These are phyloP conservation scores for Yponomeuta plumbellus DNA, from an alignment of 2,888 invertebrate species.

Conservation along the genomic window DNA sequence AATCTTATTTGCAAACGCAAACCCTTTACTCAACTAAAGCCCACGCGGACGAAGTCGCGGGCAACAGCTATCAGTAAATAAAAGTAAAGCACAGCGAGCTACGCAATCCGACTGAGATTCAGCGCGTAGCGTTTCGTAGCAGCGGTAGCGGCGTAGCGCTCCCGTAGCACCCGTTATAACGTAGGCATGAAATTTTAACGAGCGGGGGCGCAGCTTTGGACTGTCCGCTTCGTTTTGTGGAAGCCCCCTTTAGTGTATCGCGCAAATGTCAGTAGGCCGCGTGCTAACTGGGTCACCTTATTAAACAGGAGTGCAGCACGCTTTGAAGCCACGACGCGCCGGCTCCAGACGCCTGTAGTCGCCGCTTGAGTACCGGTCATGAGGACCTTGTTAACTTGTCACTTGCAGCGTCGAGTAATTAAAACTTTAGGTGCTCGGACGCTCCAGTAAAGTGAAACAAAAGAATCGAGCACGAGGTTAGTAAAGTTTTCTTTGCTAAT, in stretches of 20 bases:
- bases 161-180: not conserved
- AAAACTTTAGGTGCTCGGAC: not conserved
- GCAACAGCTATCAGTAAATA: no score
- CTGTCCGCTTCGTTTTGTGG: not conserved
- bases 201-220: not conserved
- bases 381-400: not conserved
- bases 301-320: constrained; percentile 25
- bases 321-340: constrained; percentile 19
- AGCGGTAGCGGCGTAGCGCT: not conserved
- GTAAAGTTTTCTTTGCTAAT: no score
- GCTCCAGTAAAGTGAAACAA: not conserved
- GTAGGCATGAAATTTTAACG: not conserved
- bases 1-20: no score
- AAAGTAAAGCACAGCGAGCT: no score
- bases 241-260: not conserved
- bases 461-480: not conserved
- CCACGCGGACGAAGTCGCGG: no score
- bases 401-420: not conserved
- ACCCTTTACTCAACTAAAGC: no score
- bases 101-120: not conserved
- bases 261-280: constrained; percentile 32
- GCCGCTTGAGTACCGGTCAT: not conserved
- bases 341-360: constrained; percentile 13
- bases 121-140: not conserved
- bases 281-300: constrained; percentile 44